phyloP scores from a whole-genome alignment of 2,888 invertebrate genomes.

The Cephalotes varians region DNA sequence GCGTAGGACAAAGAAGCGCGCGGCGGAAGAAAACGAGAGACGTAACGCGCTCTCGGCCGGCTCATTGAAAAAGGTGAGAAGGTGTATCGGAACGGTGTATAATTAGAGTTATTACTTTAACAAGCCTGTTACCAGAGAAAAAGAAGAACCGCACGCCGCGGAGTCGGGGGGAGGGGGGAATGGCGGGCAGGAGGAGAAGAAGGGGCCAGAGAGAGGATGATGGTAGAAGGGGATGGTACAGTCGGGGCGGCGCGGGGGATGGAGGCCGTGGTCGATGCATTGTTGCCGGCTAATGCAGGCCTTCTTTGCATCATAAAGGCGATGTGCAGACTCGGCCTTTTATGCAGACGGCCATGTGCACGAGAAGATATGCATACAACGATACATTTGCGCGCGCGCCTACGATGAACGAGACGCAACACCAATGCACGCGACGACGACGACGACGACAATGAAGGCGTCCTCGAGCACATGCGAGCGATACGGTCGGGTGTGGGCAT shows the following conservation, averaged over 20 bases:
- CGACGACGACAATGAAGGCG: neutral
- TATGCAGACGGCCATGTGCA: conserved; percentile 71
- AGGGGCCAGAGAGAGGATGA: neutral
- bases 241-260: neutral
- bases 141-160: conserved; percentile 43
- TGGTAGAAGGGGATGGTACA: neutral
- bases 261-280: conserved; percentile 70
- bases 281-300: conserved; percentile 79
- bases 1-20: conserved; percentile 35
- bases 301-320: conserved; percentile 81
- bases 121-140: conserved; percentile 78
- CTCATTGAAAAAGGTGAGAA: conserved; percentile 80
- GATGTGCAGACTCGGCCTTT: conserved; percentile 71
- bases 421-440: conserved; percentile 19
- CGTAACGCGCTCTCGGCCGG: conserved; percentile 51
- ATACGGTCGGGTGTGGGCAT: conserved; percentile 40
- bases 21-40: conserved; percentile 54
- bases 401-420: conserved; percentile 6
- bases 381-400: conserved; percentile 40
- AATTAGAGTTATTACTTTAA: conserved; percentile 83
- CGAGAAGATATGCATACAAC: conserved; percentile 61
- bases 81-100: conserved; percentile 77
- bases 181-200: neutral
- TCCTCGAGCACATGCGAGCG: conserved; percentile 47
- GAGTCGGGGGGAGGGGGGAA: conserved; percentile 23